A percentile compares a stretch with the other conserved stretches of the same genome.
Evolutionary conservation across 2,888 invertebrate species (phyloP).

Genomic region (Plebejus anna): DNA sequence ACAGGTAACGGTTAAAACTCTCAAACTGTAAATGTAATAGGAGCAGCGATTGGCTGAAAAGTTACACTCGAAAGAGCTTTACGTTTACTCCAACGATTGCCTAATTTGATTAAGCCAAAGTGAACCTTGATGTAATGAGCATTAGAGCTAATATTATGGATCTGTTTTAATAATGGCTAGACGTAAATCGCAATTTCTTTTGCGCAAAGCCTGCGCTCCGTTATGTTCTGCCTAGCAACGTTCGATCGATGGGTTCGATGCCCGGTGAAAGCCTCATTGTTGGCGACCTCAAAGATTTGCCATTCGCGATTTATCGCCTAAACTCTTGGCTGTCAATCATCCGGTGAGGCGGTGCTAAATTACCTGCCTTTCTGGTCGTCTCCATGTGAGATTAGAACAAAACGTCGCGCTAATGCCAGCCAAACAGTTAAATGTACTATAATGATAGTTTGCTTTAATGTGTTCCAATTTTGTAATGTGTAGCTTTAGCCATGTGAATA

Average conservation of each 20-base stretch:
- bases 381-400: conserved; percentile 35
- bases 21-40: background rate
- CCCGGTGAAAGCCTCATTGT: conserved; percentile 66
- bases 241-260: conserved; percentile 65
- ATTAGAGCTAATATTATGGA: background rate
- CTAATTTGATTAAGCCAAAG: background rate
- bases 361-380: conserved; percentile 36
- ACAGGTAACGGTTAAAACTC: conserved; percentile 14
- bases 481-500: background rate
- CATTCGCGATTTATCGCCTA: conserved; percentile 71
- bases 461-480: background rate
- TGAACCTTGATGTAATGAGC: conserved; percentile 15
- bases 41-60: conserved; percentile 15
- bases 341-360: conserved; percentile 37
- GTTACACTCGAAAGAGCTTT: conserved; percentile 11
- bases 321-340: conserved; percentile 49
- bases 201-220: conserved; percentile 53
- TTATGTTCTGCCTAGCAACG: conserved; percentile 66
- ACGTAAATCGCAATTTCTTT: conserved; percentile 39
- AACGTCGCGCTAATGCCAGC: background rate
- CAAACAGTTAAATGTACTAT: conserved; percentile 17
- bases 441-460: background rate
- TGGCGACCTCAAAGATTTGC: conserved; percentile 66
- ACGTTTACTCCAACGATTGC: conserved; percentile 4
- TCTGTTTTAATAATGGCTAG: conserved; percentile 43